Evolutionary conservation across 2,797 vertebrate species (phyloP).

Genomic region (Danio aesculapii): DNA sequence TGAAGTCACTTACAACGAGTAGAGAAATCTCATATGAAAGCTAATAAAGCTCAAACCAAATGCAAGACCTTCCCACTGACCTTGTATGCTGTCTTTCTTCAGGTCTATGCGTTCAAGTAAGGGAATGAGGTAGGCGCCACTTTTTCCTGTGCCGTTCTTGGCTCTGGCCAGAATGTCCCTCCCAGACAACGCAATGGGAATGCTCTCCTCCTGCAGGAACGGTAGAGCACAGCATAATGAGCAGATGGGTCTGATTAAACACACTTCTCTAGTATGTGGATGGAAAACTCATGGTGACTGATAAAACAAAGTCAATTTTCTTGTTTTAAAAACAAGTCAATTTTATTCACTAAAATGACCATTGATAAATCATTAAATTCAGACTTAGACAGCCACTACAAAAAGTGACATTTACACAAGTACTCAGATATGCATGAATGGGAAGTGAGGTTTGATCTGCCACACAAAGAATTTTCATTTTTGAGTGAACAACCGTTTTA

Average conservation of each 20-base stretch:
- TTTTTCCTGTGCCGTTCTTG: slow-evolving; percentile 99
- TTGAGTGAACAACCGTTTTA: too few species aligned
- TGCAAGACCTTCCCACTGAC: slow-evolving; percentile 71
- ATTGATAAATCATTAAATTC: not conserved
- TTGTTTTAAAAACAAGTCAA: too few species aligned
- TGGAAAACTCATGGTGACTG: not conserved
- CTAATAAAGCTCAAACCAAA: not conserved
- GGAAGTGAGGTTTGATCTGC: accelerated
- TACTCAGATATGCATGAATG: not conserved
- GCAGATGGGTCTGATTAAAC: slow-evolving; percentile 11
- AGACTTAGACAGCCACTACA: not conserved
- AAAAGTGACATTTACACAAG: not conserved
- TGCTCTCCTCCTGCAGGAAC: slow-evolving; percentile 93
- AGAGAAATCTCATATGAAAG: not conserved
- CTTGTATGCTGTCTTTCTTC: slow-evolving; percentile 99
- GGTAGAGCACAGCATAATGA: slow-evolving; percentile 6
- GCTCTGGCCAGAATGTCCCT: slow-evolving; percentile 99
- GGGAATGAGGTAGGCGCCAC: slow-evolving; percentile 99
- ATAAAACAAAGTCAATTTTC: too few species aligned
- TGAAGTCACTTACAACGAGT: not conserved
- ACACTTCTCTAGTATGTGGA: not conserved
- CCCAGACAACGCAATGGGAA: slow-evolving; percentile 99
- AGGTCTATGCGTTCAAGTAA: slow-evolving; percentile 99
- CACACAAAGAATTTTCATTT: too few species aligned
- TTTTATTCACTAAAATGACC: not conserved